Base-by-base conservation (phyloP, 2,797 vertebrate species). In the Enteromius trimaculatus region DNA sequence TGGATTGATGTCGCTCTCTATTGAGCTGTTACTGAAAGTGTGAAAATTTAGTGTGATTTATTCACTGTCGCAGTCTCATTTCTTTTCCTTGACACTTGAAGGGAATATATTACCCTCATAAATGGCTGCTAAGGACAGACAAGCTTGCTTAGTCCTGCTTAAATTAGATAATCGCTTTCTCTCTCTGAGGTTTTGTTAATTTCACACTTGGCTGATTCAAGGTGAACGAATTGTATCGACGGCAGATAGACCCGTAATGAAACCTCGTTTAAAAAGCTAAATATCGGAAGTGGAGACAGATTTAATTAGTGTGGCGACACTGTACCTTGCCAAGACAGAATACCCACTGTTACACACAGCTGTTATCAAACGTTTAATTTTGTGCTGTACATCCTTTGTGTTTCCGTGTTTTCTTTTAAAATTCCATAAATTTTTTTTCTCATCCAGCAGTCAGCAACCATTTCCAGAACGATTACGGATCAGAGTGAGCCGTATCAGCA, bases 401-500 rank as follows among this genome's bases (percentile, higher is more conserved):
- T 71, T 21, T 51, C 55, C 72, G 42, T 81, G 47, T 66, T 53
- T 49, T 44, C 71, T 14, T 10, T 55, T 39, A 10, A 26, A 26
- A 26, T 65, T 23, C 21, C 53, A 68, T 17, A 2, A 0, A 70
- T 23, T 85, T 8, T 58, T 55, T 79, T 47, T 72, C 47, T 47
- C 37, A 49, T 83, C 3, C 2, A 69, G 7, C 69, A 98, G 97
- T 92, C 97, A 98, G 93, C 97, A 98, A 92, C 95, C 93, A 0
- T 91, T 97, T 83, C 97, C 97, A 0, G 97, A 99, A 87, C 93
- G 94, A 82, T 91, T 99, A 81, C 92, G 94, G 86, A 95, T 99
- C 90, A 92, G 95, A 23, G 97, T 99, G 88, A 98, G 92, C 92
- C 94, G 96, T 77, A 96, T 99, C 90, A 95, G 96, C 84, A 98